phyloP scores from a whole-genome alignment of 2,888 invertebrate species.

The Baccha elongata region DNA sequence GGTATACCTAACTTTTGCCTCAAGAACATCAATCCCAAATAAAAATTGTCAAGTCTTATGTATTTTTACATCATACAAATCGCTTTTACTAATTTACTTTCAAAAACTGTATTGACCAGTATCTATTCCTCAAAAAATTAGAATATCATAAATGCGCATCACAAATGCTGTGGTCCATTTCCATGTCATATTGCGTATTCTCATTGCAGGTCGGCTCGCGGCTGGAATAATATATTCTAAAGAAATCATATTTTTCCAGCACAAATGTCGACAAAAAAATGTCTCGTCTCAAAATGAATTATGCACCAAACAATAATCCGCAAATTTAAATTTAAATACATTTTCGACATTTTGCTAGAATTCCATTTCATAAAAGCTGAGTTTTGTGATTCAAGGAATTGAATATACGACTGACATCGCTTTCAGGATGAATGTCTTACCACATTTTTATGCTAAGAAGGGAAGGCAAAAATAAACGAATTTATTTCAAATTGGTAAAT shows the following conservation, averaged over 20 bases:
- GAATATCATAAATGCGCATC: too few relatives aligned
- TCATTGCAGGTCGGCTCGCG: background rate
- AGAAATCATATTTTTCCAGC: background rate
- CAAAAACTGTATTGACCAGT: too few relatives aligned
- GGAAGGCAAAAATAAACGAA: slow-evolving; percentile 19
- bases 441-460: slow-evolving; percentile 18
- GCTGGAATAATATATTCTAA: background rate
- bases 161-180: background rate
- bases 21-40: too few relatives aligned
- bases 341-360: slow-evolving; percentile 44
- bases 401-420: background rate
- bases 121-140: too few relatives aligned
- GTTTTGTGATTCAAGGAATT: background rate
- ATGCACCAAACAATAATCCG: slow-evolving; percentile 34
- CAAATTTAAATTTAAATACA: slow-evolving; percentile 60
- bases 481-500: slow-evolving; percentile 63
- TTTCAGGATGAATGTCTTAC: slow-evolving; percentile 1
- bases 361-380: slow-evolving; percentile 17
- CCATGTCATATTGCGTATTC: slow-evolving; percentile 24
- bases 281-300: slow-evolving; percentile 30
- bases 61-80: too few relatives aligned
- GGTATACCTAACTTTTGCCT: too few relatives aligned
- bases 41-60: too few relatives aligned
- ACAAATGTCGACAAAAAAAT: slow-evolving; percentile 9
- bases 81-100: too few relatives aligned